Base-by-base conservation (phyloP, 2,113 vertebrate genomes). In the Coptodon rendalli region DNA sequence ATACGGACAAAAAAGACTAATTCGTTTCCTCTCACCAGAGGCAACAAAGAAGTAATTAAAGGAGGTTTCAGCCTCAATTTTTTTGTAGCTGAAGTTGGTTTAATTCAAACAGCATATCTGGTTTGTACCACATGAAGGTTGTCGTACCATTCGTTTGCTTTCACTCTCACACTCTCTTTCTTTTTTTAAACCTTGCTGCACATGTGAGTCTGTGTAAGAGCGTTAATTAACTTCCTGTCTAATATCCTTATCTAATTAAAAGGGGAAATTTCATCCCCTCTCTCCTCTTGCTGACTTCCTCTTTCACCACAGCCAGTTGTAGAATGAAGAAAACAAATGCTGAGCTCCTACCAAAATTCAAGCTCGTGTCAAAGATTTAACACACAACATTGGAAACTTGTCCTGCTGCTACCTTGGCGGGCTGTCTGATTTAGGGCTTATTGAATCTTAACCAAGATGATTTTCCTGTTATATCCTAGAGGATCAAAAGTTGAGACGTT, bases 181-280 rank as follows among this genome's bases (percentile, higher is more conserved):
- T 24, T 12, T 68, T 66, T 76, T 63, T 10, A 73, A 73, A 86
- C 17, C 36, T 61, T 36, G 48, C 22, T 81, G 19, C 50, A 19
- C 54, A 24, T 86, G 79, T 79, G 61, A 84, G 52, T 73, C 29
- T 57, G 57, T 73, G 34, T 50, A 38, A 34, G 36, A 80, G 83
- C 12, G 50, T 87, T 91, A 91, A 92, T 93, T 90, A 79, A 86
- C 88, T 91, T 91, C 85, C 87, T 85, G 86, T 90, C 92, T 85
- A 85, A 84, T 82, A 89, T 88, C 91, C 88, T 95, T 88, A 95
- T 94, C 89, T 91, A 92, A 95, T 95, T 94, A 85, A 93, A 89
- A 40, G 53, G 88, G 68, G n/a, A 31, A 87, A 27, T 85, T 83
- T 87, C 57, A 80, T 78, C 45, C 79, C 54, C 86, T 80, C 9